Evolutionary conservation across 2,888 invertebrate species (phyloP), one percentile per base, ranked within the genome.

Genomic region (Nemoura dubitans): DNA sequence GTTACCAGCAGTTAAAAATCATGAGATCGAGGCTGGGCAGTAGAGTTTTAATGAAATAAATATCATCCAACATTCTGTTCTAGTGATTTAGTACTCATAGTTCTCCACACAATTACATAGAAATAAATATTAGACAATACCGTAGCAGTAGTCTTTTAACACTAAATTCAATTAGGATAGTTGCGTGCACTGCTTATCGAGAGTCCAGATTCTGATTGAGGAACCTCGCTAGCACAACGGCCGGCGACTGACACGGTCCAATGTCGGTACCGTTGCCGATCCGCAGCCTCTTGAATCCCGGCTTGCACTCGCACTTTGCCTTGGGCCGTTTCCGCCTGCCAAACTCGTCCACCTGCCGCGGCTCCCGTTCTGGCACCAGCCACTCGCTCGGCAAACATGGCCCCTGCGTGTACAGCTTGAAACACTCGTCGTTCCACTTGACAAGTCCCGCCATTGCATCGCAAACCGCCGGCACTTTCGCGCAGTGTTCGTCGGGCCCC

Each of bases 321-420:
- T 90, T 92, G 30, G 92, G 92, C 77, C 90, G 89, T 0, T 88
- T 84, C 83, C 81, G 78, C 14, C 85, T 36, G 89, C 89, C 87
- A 88, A 86, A 14, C 89, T 86, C 86, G 25, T 89, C 86, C 76
- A 43, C 87, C 29, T 88, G 89, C 28, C 89, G 89, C 0, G 90
- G 89, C 36, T 90, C 90, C 88, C 95, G 92, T 28, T 92, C 92
- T 0, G 95, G 94, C 29, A 94, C 94, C 76, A 95, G 89, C 95
- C 95, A 95, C 88, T 96, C 94, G 0, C 96, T 95, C 0, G 94
- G 93, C 0, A 93, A 92, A 89, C 97, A 97, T 0, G 97, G 96
- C 0, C 97, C 97, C 89, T 95, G 95, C 0, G 95, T 94, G 90
- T 97, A 95, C 26, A 97, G 92, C 89, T 95, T 95, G 90, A 96